Base-by-base conservation (phyloP, 2,888 invertebrate genomes). In the Lasius fuliginosus region DNA sequence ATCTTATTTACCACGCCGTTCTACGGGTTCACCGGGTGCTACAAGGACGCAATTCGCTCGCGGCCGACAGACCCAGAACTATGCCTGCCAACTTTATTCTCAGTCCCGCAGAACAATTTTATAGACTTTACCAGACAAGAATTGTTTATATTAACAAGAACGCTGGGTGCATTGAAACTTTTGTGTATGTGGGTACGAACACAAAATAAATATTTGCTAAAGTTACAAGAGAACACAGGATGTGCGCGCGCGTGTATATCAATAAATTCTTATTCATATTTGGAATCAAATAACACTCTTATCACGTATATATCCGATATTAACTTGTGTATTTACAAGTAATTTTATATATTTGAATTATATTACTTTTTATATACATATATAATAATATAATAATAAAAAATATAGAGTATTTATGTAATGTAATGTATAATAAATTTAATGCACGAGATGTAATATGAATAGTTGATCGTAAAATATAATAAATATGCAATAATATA, bases 1-100 rank as follows among this genome's bases (percentile, higher is more conserved):
- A 88, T 88, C 86, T 83, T 88, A 83, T 85, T 85, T 85, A 77
- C 71, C 60, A 40, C 82, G 46, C 49, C 30, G 40, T 36, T 69
- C 79, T 69, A 56, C n/a, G n/a, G n/a, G n/a, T n/a, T 53, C 53
- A 53, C 49, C 58, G 42, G 18, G 1, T 36, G 69, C 58, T 69
- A 33, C 69, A 46, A 65, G 65, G 56, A 67, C 65, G 75, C 77
- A 77, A 77, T 77, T 77, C 77, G 68, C 56, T 77, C 69, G 40
- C 40, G 56, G 56, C 69, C 69, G 56, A 58, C 65, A 71, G 60
- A 69, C 71, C 71, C 33, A 40, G 18, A 49, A 81, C 60, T 60
- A 60, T 46, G 36, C 18, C 58, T 27, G 71, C 79, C 60, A 71
- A 69, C 71, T 71, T 71, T 76, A n/a, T 53, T 40, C 27, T 6